Base-by-base conservation (phyloP, 2,797 vertebrate genomes). In the Poeciliopsis presidionis region DNA sequence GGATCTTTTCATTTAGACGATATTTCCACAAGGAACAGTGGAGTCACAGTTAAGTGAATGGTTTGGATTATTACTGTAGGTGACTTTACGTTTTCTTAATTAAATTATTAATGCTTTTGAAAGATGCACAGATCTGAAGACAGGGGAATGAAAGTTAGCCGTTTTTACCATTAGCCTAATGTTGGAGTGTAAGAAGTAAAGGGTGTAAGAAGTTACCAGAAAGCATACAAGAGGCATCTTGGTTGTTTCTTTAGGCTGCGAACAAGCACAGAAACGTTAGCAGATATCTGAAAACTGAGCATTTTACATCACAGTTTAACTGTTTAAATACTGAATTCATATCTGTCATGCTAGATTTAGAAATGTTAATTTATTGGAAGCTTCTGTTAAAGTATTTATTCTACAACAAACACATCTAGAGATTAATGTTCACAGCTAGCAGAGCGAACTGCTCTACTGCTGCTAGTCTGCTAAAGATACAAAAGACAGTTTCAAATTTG, bases 11-110 rank as follows among this genome's bases (percentile, higher is more conserved):
- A 74, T 28, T 78, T 84, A 88, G 90, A 91, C 82, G 78, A 90
- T 89, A 89, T 85, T 90, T 90, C 90, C 87, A 72, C 81, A 77
- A 86, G 90, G 87, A 93, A 81, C 78, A 87, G 81, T 59, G 30
- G 76, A 79, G 82, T 89, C 80, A 81, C 61, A 22, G 59, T 75
- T 83, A 88, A 81, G 82, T 81, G 69, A 9, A 51, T 72, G 72
- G 53, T 85, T 86, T 81, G 70, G 81, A 81, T 82, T 84, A 86
- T 89, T 77, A 80, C 85, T 84, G 84, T 75, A 36, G 72, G 81
- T 73, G 33, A 84, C 87, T 89, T 83, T 77, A 84, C 83, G 85
- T 69, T 85, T 72, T 57, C 20, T 81, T 47, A 76, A 59, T 61
- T 86, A 73, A 43, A 2, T 74, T 2, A 0, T 80, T 63, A 5